Evolutionary conservation across 2,113 vertebrate species (phyloP).

Genomic region (Myanophis thanlyinensis): DNA sequence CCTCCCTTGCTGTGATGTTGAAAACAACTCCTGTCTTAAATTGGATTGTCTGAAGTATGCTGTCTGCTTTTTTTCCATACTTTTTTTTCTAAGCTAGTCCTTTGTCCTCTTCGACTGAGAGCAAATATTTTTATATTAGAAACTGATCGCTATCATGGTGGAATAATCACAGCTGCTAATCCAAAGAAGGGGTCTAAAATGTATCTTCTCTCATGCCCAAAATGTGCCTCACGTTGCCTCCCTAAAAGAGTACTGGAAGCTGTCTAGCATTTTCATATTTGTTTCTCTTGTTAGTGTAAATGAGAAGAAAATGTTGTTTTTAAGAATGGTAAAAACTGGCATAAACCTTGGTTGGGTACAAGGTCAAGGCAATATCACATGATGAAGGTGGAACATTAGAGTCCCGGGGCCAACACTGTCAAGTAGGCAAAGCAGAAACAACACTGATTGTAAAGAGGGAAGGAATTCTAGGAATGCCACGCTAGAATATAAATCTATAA

Average conservation of each 20-base stretch:
- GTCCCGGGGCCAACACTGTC: not conserved
- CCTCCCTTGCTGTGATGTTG: not conserved
- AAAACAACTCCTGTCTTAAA: not conserved
- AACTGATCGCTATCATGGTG: not conserved
- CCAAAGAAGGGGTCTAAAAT: not conserved
- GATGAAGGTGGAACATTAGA: not conserved
- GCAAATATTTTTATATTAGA: not conserved
- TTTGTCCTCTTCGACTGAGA: not conserved
- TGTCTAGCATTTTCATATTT: not conserved
- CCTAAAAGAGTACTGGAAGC: not conserved
- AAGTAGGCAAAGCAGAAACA: not conserved
- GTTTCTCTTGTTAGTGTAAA: not conserved
- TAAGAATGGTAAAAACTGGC: not conserved
- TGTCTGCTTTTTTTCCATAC: not conserved
- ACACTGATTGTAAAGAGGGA: not conserved
- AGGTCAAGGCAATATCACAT: not conserved
- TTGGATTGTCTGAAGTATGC: not conserved
- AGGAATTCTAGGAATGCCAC: not conserved
- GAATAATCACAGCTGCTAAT: not conserved
- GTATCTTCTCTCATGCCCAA: not conserved
- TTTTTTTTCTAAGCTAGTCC: not conserved
- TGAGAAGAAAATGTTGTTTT: not conserved
- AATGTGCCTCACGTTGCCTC: not conserved
- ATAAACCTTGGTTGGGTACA: not conserved
- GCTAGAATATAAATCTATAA: not conserved